A percentile compares a stretch with the other conserved stretches of the same genome.
These are phyloP conservation scores for Parazoanthus darwini DNA, from an alignment of 92 coral and sea anemone species.

Conservation along the genomic window DNA sequence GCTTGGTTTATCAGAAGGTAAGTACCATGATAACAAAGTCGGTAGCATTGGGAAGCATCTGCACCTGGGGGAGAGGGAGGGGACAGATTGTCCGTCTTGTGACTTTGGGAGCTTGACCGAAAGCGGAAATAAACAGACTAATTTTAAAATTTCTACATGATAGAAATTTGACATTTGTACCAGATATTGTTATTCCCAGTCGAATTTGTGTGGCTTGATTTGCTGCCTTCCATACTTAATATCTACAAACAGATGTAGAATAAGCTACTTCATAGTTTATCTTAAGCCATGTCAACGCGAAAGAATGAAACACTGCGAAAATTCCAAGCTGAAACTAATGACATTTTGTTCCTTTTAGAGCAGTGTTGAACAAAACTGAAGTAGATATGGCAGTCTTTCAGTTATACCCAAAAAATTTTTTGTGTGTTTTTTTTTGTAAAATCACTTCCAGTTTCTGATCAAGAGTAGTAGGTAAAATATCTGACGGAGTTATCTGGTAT, in stretches of 20 bases:
- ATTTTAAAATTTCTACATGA: no score
- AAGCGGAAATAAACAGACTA: background rate
- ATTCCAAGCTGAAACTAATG: background rate
- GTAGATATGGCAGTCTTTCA: no score
- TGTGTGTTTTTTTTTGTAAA: no score
- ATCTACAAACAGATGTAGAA: background rate
- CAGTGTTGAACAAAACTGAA: no score
- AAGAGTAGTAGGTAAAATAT: background rate
- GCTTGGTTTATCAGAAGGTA: conserved; percentile 57
- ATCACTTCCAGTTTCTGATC: background rate
- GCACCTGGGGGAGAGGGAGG: background rate
- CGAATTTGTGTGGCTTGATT: no score
- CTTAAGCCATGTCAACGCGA: background rate
- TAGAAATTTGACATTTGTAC: no score
- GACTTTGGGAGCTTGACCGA: background rate
- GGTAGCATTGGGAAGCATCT: background rate
- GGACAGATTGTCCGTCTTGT: background rate
- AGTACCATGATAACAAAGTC: background rate
- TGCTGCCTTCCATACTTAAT: no score
- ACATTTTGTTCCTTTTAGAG: background rate
- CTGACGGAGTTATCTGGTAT: background rate
- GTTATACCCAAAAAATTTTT: no score
- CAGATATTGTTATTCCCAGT: no score
- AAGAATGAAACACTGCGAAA: background rate
- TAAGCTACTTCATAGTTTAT: no score